Percentiles rank a stretch among this genome's conserved stretches.
phyloP scores from a whole-genome alignment of 2,113 vertebrate species.

The Colaptes auratus region DNA sequence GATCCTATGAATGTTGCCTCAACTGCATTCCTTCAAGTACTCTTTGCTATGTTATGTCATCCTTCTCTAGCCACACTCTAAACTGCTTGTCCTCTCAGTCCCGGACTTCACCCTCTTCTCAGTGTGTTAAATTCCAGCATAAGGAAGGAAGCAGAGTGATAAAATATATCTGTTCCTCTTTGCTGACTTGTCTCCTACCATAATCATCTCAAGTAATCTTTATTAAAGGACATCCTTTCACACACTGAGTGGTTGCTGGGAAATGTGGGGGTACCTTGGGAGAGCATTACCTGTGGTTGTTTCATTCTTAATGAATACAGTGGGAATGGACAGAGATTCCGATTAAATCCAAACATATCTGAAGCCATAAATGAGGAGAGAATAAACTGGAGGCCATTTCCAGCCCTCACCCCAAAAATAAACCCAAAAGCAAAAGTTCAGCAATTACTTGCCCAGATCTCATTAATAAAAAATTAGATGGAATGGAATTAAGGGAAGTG shows the following conservation, averaged over 20 bases:
- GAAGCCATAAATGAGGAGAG: not conserved
- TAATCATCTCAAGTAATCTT: not conserved
- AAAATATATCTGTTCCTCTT: not conserved
- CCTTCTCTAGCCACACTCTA: not conserved
- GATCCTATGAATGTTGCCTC: not conserved
- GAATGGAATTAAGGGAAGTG: not conserved
- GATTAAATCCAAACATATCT: not conserved
- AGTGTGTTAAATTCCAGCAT: not conserved
- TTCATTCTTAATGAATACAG: not conserved
- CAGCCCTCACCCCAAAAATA: not conserved
- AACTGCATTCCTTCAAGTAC: not conserved
- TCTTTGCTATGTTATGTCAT: not conserved
- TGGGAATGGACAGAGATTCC: not conserved
- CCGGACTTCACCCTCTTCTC: not conserved
- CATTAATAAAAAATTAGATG: conserved; percentile 10
- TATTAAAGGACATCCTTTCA: not conserved
- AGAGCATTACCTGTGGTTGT: not conserved
- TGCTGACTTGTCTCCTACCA: not conserved
- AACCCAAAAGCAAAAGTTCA: conserved; percentile 13
- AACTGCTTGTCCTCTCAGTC: not conserved
- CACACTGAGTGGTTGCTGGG: not conserved
- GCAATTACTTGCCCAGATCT: not conserved
- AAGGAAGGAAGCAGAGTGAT: not conserved
- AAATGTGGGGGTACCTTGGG: not conserved
- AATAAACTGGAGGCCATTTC: not conserved